Base-by-base conservation (phyloP, 2,797 vertebrate genomes). In the Cyclura pinguis region DNA sequence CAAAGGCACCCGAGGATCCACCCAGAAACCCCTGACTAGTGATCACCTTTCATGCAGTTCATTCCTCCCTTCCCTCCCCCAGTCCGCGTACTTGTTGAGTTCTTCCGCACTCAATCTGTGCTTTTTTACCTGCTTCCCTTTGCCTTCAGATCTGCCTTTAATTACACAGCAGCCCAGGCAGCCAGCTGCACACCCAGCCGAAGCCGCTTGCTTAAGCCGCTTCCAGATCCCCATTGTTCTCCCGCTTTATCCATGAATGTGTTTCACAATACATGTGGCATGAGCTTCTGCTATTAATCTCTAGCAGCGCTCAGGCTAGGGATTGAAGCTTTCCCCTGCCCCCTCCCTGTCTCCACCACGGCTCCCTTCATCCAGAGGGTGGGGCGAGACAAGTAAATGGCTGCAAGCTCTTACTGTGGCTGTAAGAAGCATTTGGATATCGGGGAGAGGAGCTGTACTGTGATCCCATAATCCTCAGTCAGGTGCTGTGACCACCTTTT, bases 201-300 rank as follows among this genome's bases (percentile, higher is more conserved):
- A 90, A 90, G 89, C 77, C 4, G 55, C 52, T 86, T 35, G n/a
- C 78, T 57, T 86, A 86, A 76, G 89, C 89, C 0, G 69, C 55
- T 86, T 86, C 67, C 69, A 52, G 82, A 77, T 84, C 85, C 62
- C 52, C 77, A 85, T 90, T 86, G 84, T 90, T 81, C 84, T 86
- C 76, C 84, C n/a, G 52, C 77, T 86, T 85, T 73, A 82, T 62
- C 89, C 67, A 12, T 6, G n/a, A 72, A 80, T 69, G 62, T 32
- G 76, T 67, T 55, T 80, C 74, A 80, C 78, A 81, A 86, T 81
- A 22, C 64, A 32, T 81, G 84, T 81, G 78, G 55, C 78, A 90
- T 16, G 80, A 90, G 55, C 85, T 27, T 20, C 77, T 64, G 85
- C 74, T 42, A 52, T 35, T 73, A 90, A 76, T 82, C 78, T 69